Evolutionary conservation across 2,797 vertebrate species (phyloP), one percentile per base, ranked within the genome.

Genomic region (Platalea minor): DNA sequence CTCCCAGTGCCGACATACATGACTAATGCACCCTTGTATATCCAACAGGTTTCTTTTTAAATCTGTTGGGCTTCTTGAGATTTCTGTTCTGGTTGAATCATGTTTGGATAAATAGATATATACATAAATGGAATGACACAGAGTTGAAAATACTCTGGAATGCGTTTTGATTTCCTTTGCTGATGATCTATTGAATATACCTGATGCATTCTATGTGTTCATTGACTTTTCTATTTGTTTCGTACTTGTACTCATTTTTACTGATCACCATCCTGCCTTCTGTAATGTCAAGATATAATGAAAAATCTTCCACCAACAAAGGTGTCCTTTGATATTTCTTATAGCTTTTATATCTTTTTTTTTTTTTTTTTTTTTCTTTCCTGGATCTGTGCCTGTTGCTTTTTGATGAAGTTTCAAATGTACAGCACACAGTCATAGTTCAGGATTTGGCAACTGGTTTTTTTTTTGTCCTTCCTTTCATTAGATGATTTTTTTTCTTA

Each of bases 151-250:
- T 82, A 85, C 35, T 63, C 83, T 68, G 57, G 77, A 61, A 79
- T 79, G 45, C 17, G 39, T 86, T 93, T 85, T 93, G 45, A 89
- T 96, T 95, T 96, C 61, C 69, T 94, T 85, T 88, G 69, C 54
- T 93, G 80, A 95, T 93, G 85, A 93, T 93, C 85, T 95, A 88
- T 93, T 91, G 93, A 95, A 93, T 93, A 95, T 54, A 93, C 94
- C 85, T 90, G 90, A 81, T 95, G 69, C 83, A 78, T 95, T 94
- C 90, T 73, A 57, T 61, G 37, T 88, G 83, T 95, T 93, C 95
- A 97, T 96, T 92, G 95, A 94, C 94, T 95, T 97, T 96, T 95
- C 79, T 96, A 89, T 97, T 93, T 96, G 92, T 96, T 96, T 96
- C 92, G 82, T 95, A 79, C 91, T 93, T 94, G 88, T 87, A 92